These are phyloP conservation scores for Dexiosoma caninum DNA, from an alignment of 2,888 invertebrate species.

Conservation along the genomic window DNA sequence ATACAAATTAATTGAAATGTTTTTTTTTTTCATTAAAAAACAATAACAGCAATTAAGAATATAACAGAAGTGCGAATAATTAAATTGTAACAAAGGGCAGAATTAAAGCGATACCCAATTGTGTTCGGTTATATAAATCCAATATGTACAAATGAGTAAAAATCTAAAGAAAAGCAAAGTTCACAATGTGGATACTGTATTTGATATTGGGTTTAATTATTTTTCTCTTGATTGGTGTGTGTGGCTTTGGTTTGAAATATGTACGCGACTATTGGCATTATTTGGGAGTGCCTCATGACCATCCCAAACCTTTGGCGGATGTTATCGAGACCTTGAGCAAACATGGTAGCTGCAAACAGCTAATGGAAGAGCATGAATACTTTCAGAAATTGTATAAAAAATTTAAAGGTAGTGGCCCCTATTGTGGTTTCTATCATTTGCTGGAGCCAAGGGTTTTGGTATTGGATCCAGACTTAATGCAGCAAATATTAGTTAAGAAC, in stretches of 20 bases:
- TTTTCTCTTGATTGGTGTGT: slow-evolving; percentile 66
- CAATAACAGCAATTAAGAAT: background rate
- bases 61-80: background rate
- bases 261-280: slow-evolving; percentile 73
- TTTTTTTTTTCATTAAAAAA: slow-evolving; percentile 18
- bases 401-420: slow-evolving; percentile 72
- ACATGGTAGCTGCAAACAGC: slow-evolving; percentile 38
- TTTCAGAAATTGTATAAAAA: slow-evolving; percentile 69
- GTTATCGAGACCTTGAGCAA: slow-evolving; percentile 66
- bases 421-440: slow-evolving; percentile 74
- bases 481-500: slow-evolving; percentile 75
- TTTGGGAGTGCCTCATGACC: slow-evolving; percentile 71
- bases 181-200: slow-evolving; percentile 71
- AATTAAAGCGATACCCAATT: slow-evolving; percentile 5
- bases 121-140: background rate
- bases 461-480: slow-evolving; percentile 73
- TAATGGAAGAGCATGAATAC: slow-evolving; percentile 66
- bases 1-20: slow-evolving; percentile 10
- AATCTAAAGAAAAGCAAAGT: slow-evolving; percentile 6
- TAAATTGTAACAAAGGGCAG: slow-evolving; percentile 5
- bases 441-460: slow-evolving; percentile 71
- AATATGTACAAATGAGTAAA: background rate
- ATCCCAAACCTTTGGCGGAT: slow-evolving; percentile 69
- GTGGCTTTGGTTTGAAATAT: slow-evolving; percentile 67
- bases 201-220: slow-evolving; percentile 69